These are phyloP conservation scores for Sebastes iracundus DNA, from an alignment of 2,797 vertebrate genomes.

Conservation along the genomic window DNA sequence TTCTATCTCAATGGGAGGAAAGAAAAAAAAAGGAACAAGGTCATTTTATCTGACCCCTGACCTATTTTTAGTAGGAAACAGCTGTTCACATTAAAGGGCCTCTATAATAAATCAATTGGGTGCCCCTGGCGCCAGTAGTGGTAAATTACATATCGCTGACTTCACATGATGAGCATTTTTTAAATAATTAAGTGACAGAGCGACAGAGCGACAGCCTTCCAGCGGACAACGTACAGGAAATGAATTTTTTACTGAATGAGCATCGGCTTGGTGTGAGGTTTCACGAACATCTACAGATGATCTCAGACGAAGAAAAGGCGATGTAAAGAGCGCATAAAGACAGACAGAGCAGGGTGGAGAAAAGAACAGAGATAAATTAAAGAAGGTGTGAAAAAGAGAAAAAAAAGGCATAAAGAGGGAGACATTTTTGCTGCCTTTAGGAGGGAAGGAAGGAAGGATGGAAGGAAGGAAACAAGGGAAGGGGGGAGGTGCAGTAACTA, in stretches of 20 bases:
- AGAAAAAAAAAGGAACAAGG: slow-evolving; percentile 59
- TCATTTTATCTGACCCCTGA: slow-evolving; percentile 78
- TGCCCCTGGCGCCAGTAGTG: slow-evolving; percentile 63
- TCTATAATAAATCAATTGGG: slow-evolving; percentile 80
- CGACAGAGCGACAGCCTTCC: slow-evolving; percentile 63
- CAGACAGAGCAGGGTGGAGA: neutral
- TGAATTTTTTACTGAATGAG: slow-evolving; percentile 73
- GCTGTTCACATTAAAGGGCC: slow-evolving; percentile 79
- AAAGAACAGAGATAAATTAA: neutral
- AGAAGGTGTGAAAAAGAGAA: neutral
- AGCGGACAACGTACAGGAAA: slow-evolving; percentile 65
- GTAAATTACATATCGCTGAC: slow-evolving; percentile 83
- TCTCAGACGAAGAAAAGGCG: neutral
- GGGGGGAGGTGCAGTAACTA: slow-evolving; percentile 56
- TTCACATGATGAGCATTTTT: slow-evolving; percentile 77
- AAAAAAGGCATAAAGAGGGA: neutral
- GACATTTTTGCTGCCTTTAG: slow-evolving; percentile 7
- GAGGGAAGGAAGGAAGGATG: neutral
- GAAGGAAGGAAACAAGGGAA: neutral
- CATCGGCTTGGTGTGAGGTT: slow-evolving; percentile 65
- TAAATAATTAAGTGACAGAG: slow-evolving; percentile 79
- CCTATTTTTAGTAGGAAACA: slow-evolving; percentile 84
- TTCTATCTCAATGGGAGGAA: slow-evolving; percentile 42
- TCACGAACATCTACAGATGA: slow-evolving; percentile 44
- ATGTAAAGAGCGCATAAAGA: neutral